Base-by-base conservation (phyloP, 1,140 invertebrate species). In the Ceratina calcarata region DNA sequence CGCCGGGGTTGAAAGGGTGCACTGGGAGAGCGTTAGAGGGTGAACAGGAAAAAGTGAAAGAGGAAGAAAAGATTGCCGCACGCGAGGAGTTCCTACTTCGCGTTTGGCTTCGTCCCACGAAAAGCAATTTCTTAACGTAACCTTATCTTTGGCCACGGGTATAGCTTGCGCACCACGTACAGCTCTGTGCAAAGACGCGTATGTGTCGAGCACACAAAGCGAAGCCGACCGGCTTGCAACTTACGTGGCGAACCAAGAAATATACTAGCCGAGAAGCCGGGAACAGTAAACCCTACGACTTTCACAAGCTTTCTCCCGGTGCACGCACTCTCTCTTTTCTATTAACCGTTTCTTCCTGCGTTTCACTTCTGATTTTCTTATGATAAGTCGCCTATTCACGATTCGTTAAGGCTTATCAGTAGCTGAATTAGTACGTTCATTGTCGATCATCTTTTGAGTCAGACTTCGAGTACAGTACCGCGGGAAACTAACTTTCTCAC, bases 51-150 rank as follows among this genome's bases (percentile, higher is more conserved):
- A 32, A 73, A 32, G 22, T 0, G 45, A 60, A 37, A 37, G 65
- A 10, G 37, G 55, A 71, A 66, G 27, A 61, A 71, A 67, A 78
- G 61, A 71, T 81, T 78, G 53, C 58, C 22, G 51, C 24, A 6
- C 16, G 60, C 55, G 22, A n/a, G 53, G 67, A 58, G 67, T 58
- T 68, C 22, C 57, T 58, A 24, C 57, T 62, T 57, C 27, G 32
- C 51, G 80, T 68, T 83, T 78, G 74, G 66, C 74, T 75, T 74
- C 73, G 74, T 78, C 71, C 68, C 75, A 68, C 62, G 78, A 71
- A 73, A 87, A 80, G 85, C 87, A 88, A 88, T 88, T 88, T 88
- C 85, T 88, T 88, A 85, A 78, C 81, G 78, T 71, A 86, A 84
- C 82, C 82, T 86, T 80, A 82, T 85, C 79, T 72, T 75, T 69